These are phyloP conservation scores for Actinopyga echinites DNA, from an alignment of 53 echinoderm and acorn worm genomes.

Conservation along the genomic window DNA sequence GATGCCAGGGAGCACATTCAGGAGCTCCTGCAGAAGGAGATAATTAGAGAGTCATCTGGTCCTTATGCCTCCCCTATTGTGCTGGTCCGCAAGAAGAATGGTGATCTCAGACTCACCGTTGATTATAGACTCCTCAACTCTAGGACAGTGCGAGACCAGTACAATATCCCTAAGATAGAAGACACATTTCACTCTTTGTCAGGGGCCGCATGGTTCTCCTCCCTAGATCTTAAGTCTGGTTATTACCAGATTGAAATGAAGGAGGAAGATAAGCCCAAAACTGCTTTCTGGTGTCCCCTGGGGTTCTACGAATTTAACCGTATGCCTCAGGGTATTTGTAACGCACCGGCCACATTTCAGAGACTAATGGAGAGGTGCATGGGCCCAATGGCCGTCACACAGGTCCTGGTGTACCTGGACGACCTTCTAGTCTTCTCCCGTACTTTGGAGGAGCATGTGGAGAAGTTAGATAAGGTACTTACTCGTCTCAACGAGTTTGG, in stretches of 20 bases:
- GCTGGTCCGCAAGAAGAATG: constrained; percentile 68
- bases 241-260: constrained; percentile 65
- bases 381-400: constrained; percentile 33
- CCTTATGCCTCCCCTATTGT: constrained; percentile 66
- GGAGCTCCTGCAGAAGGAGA: constrained; percentile 52
- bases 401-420: constrained; percentile 56
- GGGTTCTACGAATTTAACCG: constrained; percentile 68
- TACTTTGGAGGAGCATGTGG: constrained; percentile 50
- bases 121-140: constrained; percentile 60
- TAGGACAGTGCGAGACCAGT: constrained; percentile 56
- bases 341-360: constrained; percentile 65
- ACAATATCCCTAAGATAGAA: constrained; percentile 52
- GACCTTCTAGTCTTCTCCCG: constrained; percentile 43
- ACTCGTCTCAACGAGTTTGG: constrained; percentile 47
- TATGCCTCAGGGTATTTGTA: constrained; percentile 73
- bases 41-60: constrained; percentile 53
- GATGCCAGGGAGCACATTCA: constrained; percentile 47
- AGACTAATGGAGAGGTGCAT: constrained; percentile 61
- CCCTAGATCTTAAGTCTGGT: constrained; percentile 69
- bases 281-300: constrained; percentile 70
- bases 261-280: constrained; percentile 61
- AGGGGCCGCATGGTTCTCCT: constrained; percentile 57
- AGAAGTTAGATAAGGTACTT: constrained; percentile 48
- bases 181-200: constrained; percentile 56
- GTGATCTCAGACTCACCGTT: constrained; percentile 58